phyloP scores from a whole-genome alignment of 2,888 invertebrate genomes.

The Scotopteryx bipunctaria region DNA sequence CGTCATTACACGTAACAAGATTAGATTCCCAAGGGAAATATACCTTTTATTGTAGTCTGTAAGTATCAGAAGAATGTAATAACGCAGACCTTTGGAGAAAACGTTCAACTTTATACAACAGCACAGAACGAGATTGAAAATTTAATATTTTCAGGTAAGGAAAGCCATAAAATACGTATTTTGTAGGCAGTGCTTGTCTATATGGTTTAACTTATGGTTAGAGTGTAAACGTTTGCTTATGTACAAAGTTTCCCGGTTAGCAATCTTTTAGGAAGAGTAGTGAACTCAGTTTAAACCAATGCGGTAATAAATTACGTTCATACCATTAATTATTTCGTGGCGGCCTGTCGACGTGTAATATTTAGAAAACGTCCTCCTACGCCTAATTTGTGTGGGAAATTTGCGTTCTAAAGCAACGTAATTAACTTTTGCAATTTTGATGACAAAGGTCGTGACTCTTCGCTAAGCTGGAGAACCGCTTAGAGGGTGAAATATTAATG shows the following conservation, averaged over 20 bases:
- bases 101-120: conserved; percentile 15
- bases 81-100: conserved; percentile 22
- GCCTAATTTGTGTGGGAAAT: conserved; percentile 56
- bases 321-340: conserved; percentile 60
- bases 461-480: conserved; percentile 20
- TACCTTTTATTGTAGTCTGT: conserved; percentile 37
- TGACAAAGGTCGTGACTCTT: conserved; percentile 38
- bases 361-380: conserved; percentile 63
- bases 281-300: conserved; percentile 28
- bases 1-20: conserved; percentile 38
- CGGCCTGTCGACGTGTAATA: conserved; percentile 54
- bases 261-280: conserved; percentile 31
- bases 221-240: conserved; percentile 10
- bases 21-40: conserved; percentile 36
- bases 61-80: conserved; percentile 35
- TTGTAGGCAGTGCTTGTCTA: conserved; percentile 3
- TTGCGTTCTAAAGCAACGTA: conserved; percentile 42
- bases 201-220: not conserved
- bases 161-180: not conserved
- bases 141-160: conserved; percentile 14
- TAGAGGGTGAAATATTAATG: conserved; percentile 17
- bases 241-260: conserved; percentile 23
- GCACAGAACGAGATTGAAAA: conserved; percentile 9
- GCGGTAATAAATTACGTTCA: conserved; percentile 49
- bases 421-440: conserved; percentile 52